Evolutionary conservation across 2,797 vertebrate genomes (phyloP), one percentile per base, ranked within the genome.

Genomic region (Galago senegalensis): DNA sequence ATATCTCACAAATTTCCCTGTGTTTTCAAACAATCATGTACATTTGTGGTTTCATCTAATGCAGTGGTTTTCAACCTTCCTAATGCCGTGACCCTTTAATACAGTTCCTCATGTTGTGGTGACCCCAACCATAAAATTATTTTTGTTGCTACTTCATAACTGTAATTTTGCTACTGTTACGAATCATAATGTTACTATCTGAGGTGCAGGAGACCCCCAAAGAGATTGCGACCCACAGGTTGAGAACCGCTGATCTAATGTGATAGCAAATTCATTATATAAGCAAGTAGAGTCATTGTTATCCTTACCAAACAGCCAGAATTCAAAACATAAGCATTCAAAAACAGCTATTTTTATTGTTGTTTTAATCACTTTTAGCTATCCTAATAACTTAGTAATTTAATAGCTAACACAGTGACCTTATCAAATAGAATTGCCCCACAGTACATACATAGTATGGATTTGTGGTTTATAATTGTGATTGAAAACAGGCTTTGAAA

Each of bases 401-500:
- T 90, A 72, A 17, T 91, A 73, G 16, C 2, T 69, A 93, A 91
- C 95, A 81, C 20, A 79, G 16, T 89, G 76, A 11, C 69, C 34
- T 76, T 91, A 77, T 65, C 25, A 77, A 75, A 21, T 86, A 69
- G 17, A 21, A 70, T 89, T 87, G 82, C 43, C 43, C 46, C 77
- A 80, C 4, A 53, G 7, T 73, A 31, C 12, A 29, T 43, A 14
- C 77, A 7, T 12, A 86, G 9, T 83, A 7, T 94, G 67, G 34
- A 9, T 91, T 94, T 91, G 67, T 94, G 65, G 7, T 75, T 94
- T 91, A 72, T 89, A 87, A 67, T 8, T 25, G 29, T 92, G 40
- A 70, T n/a, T 40, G 29, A 63, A 60, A 91, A 91, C 77, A 88
- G 75, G 29, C 34, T 67, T 82, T 83, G 60, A 95, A 96, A 87